Evolutionary conservation across 2,113 vertebrate species (phyloP).

Genomic region (Archocentrus centrarchus): DNA sequence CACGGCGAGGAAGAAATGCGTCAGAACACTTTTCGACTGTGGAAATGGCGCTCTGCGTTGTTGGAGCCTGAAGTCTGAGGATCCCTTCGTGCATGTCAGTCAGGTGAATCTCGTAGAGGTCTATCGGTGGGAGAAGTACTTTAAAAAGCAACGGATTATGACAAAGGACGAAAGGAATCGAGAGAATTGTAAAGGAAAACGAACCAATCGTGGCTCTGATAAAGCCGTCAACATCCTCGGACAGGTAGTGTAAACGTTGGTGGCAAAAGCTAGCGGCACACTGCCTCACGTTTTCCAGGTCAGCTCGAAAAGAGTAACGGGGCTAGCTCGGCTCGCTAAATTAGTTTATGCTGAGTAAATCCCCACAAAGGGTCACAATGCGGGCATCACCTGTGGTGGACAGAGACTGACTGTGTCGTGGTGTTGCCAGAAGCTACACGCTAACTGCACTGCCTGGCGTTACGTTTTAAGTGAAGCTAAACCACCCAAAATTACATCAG

Average conservation of each 20-base stretch:
- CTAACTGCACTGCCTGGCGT: neutral
- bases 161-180: conserved; percentile 29
- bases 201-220: conserved; percentile 43
- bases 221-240: conserved; percentile 37
- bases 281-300: conserved; percentile 67
- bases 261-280: conserved; percentile 47
- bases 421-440: conserved; percentile 19
- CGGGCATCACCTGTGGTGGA: neutral
- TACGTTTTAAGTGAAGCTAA: conserved; percentile 8
- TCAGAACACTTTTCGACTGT: conserved; percentile 26
- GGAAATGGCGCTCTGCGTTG: conserved; percentile 64
- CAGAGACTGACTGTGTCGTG: neutral
- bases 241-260: conserved; percentile 60
- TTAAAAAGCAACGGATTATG: conserved; percentile 59
- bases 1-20: conserved; percentile 38
- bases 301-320: neutral
- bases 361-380: neutral
- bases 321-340: neutral
- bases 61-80: conserved; percentile 32
- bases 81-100: conserved; percentile 1
- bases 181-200: conserved; percentile 31
- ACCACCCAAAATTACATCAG: neutral
- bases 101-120: neutral
- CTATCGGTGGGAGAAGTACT: neutral
- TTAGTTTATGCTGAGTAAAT: neutral